Evolutionary conservation across 2,113 vertebrate species (phyloP).

Genomic region (Ceyx melanurus): DNA sequence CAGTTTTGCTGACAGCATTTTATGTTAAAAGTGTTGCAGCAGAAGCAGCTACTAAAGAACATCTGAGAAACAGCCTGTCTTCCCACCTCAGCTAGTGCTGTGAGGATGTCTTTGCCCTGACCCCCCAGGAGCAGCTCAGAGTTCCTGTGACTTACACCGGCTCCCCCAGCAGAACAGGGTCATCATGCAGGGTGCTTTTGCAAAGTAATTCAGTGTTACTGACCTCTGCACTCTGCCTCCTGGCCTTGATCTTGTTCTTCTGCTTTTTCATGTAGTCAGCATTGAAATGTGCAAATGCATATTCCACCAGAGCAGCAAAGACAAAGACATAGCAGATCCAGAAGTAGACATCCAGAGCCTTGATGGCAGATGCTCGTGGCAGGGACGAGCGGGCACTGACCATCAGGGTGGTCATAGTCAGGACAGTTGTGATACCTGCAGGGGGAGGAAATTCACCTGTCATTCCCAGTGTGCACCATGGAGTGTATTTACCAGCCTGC

Average conservation of each 20-base stretch:
- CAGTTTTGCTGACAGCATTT: not conserved
- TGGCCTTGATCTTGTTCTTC: slow-evolving; percentile 88
- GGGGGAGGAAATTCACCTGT: not conserved
- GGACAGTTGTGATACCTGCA: slow-evolving; percentile 94
- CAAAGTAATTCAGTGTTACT: slow-evolving; percentile 17
- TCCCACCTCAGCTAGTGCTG: not conserved
- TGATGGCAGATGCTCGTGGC: slow-evolving; percentile 93
- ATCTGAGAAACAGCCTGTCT: not conserved
- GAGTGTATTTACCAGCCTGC: not conserved
- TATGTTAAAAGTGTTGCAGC: not conserved
- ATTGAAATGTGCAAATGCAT: slow-evolving; percentile 96
- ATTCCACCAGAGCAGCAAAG: slow-evolving; percentile 94
- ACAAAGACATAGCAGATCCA: slow-evolving; percentile 99
- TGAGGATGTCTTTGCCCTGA: not conserved
- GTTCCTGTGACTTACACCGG: not conserved
- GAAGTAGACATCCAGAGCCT: slow-evolving; percentile 96
- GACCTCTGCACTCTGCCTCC: slow-evolving; percentile 84
- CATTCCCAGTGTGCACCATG: not conserved
- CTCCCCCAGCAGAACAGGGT: not conserved
- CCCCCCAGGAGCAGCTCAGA: not conserved
- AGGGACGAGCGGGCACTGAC: slow-evolving; percentile 93
- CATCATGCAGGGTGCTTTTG: not conserved
- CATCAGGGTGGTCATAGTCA: slow-evolving; percentile 98
- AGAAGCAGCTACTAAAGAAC: not conserved
- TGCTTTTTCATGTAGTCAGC: slow-evolving; percentile 95